Conservation (phyloP, 2,888 invertebrate species). For the Ashinkailepas kermadecensis region DNA sequence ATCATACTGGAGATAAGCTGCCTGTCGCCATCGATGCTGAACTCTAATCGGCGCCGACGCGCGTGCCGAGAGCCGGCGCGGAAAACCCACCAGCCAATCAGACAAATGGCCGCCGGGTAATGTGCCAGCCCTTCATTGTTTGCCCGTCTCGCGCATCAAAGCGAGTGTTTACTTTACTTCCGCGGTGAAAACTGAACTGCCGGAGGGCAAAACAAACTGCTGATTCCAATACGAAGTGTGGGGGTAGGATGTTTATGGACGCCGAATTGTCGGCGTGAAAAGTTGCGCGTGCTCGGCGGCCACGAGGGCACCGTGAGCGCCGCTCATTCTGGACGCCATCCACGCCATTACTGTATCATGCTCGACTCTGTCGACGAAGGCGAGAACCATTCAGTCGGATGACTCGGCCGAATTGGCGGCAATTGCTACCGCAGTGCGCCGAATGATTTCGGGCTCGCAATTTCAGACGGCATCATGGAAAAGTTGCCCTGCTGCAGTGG, state of each 20-base stretch:
- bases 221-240: neutral
- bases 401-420: neutral
- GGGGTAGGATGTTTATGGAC: neutral
- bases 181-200: neutral
- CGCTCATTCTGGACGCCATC: neutral
- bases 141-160: neutral
- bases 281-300: neutral
- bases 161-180: neutral
- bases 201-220: neutral
- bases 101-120: neutral
- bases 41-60: too few species aligned
- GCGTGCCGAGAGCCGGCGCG: too few species aligned
- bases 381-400: slow-evolving; percentile 9
- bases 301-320: neutral
- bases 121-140: neutral
- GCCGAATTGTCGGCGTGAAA: neutral
- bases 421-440: neutral
- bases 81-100: neutral
- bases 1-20: too few species aligned
- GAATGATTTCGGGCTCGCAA: neutral
- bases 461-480: slow-evolving; percentile 3
- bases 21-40: too few species aligned
- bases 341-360: neutral
- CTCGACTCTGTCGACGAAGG: neutral
- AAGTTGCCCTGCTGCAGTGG: neutral